Evolutionary conservation across 2,888 invertebrate genomes (phyloP), one percentile per base, ranked within the genome.

Genomic region (Diplazon laetatorius): DNA sequence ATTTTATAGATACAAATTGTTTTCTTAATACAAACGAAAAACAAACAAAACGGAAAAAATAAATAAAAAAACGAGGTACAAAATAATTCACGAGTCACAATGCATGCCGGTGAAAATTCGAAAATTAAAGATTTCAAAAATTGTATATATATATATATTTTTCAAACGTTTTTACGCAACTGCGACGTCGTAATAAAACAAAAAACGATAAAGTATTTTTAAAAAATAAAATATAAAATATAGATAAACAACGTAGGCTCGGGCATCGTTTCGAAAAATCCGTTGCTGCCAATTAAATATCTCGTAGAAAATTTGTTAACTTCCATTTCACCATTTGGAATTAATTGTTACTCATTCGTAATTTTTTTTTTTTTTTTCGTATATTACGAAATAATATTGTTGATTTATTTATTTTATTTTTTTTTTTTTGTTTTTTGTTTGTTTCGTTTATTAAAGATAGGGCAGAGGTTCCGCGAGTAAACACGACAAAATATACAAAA

Each of bases 401-500:
- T n/a, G n/a, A n/a, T n/a, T n/a, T n/a, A n/a, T n/a, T n/a, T n/a
- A n/a, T n/a, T n/a, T n/a, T 55, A 50, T 10, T 65, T 57, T 30
- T 63, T 39, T 60, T 22, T 20, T 66, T 25, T n/a, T 46, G 2
- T 37, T 22, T 18, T 20, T 52, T 20, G 62, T 62, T 46, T 20
- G 16, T 42, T 72, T 12, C 18, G 52, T 78, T 70, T 80, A 79
- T 85, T 88, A 88, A 25, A 88, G 73, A 80, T 90, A 90, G 14
- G 91, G 90, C 76, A 91, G 87, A 48, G 89, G 88, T 59, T 89
- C 87, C 9, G 85, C 89, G 10, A 88, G 82, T 48, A 89, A 84
- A 91, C 96, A 96, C 69, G 97, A 95, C 78, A 97, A 92, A 84
- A 97, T 95, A 90, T 97, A 98, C 75, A 98, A 93, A 91, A 97